Evolutionary conservation across 2,797 vertebrate genomes (phyloP).

Genomic region (Furcifer pardalis): DNA sequence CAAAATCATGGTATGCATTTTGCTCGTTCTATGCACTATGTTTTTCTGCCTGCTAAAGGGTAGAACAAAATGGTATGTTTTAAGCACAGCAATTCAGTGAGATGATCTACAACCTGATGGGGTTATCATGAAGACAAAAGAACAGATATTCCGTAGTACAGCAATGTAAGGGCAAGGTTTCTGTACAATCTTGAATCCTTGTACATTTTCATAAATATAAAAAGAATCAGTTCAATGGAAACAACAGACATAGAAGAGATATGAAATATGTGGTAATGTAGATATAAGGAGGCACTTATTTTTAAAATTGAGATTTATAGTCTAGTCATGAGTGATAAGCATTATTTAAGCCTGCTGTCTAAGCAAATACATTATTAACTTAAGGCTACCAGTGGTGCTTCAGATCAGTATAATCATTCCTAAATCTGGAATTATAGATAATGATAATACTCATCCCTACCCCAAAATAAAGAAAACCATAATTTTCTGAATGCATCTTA

Average conservation of each 20-base stretch:
- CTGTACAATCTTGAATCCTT: background rate
- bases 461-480: constrained; percentile 46
- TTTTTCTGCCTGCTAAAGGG: background rate
- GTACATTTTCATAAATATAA: background rate
- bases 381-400: constrained; percentile 27
- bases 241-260: background rate
- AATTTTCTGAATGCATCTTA: background rate
- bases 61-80: background rate
- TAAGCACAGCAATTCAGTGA: background rate
- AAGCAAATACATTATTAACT: constrained; percentile 33
- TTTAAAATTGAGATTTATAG: background rate
- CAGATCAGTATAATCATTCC: background rate
- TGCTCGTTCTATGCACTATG: background rate
- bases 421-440: constrained; percentile 17
- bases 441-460: background rate
- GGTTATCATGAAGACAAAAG: background rate
- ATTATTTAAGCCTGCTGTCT: background rate
- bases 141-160: background rate
- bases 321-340: background rate
- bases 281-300: background rate
- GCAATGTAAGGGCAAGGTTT: background rate
- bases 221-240: background rate
- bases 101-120: background rate
- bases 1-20: background rate
- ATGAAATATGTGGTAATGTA: background rate